Base-by-base conservation (phyloP, 1,140 invertebrate genomes). In the Trichonephila clavata region DNA sequence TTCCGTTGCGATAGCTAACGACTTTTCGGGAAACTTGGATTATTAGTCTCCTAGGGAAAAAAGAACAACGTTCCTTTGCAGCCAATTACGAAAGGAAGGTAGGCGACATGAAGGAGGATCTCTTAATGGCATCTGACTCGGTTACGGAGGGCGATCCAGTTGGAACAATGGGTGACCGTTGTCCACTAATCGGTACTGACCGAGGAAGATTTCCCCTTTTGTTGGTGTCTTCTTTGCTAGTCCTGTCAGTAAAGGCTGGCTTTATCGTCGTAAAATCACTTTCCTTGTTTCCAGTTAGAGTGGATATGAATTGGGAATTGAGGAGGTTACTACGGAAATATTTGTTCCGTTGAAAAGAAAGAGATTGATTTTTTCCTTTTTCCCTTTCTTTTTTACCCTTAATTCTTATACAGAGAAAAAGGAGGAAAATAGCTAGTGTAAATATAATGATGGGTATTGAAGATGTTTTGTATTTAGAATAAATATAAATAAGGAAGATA, bases 181-280 rank as follows among this genome's bases (percentile, higher is more conserved):
- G 90, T 92, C 90, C 90, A 32, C 90, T 92, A 92, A 92, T 92
- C 90, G 90, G 90, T 92, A 84, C 77, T 92, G 90, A 92, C 90
- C 90, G n/a, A 80, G 14, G 50, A 21, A 63, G 32, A 32, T 92
- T 92, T 91, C 71, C 43, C n/a, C 24, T 39, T 32, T 89, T 89
- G 63, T 68, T 71, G 27, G 20, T 57, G 20, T 68, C 50, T 20
- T 71, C 68, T 80, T 84, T 92, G 43, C 60, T 59, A 84, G 89
- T 90, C 39, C 20, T 43, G 27, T n/a, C 57, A 14, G 43, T 14
- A 68, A 81, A 71, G 90, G 59, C 4, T 14, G 71, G 68, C 80
- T 92, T 92, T 92, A 83, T 92, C 80, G n/a, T 84, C 80, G 13
- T 13, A 39, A 65, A 92, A 92, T 92, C 80, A 92, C 90, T 84